Percentiles rank a stretch among this genome's conserved stretches.
Conservation (phyloP, 1,140 invertebrate species). For the Sminthurides bifidus region DNA sequence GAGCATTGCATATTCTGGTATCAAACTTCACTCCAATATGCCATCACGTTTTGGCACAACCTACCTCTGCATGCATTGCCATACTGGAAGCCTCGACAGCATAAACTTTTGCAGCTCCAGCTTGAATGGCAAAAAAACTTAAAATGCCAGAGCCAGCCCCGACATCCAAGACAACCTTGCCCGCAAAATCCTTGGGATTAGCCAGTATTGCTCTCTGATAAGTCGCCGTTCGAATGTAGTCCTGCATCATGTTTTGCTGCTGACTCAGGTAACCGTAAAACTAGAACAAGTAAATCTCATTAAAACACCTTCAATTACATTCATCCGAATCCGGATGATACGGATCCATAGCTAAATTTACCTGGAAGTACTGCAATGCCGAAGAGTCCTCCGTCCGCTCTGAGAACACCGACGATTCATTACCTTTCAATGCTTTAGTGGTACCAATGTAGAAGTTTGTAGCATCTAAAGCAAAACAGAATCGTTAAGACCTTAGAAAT, state of each 20-base stretch:
- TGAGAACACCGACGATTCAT: conserved; percentile 76
- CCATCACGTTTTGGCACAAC: too few species aligned
- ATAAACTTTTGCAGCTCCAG: conserved; percentile 91
- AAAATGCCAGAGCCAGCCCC: conserved; percentile 94
- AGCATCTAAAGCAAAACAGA: conserved; percentile 43
- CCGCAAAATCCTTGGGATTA: conserved; percentile 83
- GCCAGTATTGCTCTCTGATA: conserved; percentile 94
- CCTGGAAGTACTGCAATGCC: conserved; percentile 85
- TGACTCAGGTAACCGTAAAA: conserved; percentile 98
- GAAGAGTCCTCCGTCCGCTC: conserved; percentile 93
- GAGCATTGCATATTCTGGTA: too few species aligned
- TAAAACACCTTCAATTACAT: not conserved
- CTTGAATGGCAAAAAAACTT: conserved; percentile 96
- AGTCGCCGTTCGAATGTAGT: conserved; percentile 95
- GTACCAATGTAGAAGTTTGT: conserved; percentile 64
- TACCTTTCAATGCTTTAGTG: conserved; percentile 61
- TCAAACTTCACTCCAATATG: too few species aligned
- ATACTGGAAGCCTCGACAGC: conserved; percentile 97
- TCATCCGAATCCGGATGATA: not conserved
- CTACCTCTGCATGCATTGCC: conserved; percentile 86
- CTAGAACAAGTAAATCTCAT: conserved; percentile 46
- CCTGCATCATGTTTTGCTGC: conserved; percentile 99
- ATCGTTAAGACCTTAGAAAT: not conserved
- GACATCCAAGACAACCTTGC: conserved; percentile 90
- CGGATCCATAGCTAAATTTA: conserved; percentile 29